Percentiles rank a stretch among this genome's conserved stretches.
These are phyloP conservation scores for Pemphredon lugubris DNA, from an alignment of 2,888 invertebrate genomes.

Conservation along the genomic window DNA sequence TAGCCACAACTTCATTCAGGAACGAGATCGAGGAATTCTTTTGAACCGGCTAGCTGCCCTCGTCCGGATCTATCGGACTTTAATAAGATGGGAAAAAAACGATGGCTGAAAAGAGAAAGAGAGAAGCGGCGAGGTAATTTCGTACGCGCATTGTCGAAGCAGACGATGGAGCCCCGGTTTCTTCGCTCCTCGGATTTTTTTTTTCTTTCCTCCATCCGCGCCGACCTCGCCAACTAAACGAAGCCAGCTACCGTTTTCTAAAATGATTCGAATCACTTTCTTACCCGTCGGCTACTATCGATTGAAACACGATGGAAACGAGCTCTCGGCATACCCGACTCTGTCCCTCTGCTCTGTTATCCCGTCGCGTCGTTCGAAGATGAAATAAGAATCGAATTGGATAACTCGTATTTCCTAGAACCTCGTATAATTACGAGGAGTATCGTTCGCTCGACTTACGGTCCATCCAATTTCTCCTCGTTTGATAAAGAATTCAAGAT, in stretches of 20 bases:
- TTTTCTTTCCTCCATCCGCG: conserved; percentile 9
- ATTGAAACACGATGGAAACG: conserved; percentile 8
- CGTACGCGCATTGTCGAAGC: conserved; percentile 55
- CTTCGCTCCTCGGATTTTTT: conserved; percentile 18
- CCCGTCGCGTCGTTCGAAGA: background rate
- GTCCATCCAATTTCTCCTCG: background rate
- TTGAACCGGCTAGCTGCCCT: conserved; percentile 41
- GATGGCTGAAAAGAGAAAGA: conserved; percentile 1
- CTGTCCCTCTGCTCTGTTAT: conserved; percentile 1
- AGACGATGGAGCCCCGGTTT: conserved; percentile 19
- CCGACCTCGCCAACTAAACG: conserved; percentile 52
- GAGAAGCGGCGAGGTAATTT: conserved; percentile 56
- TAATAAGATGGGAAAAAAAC: conserved; percentile 53
- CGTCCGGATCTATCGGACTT: conserved; percentile 49
- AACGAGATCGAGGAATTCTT: conserved; percentile 68
- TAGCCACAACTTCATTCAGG: conserved; percentile 68
- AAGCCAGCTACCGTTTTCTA: conserved; percentile 59
- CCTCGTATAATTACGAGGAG: too few relatives aligned
- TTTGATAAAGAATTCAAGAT: too few relatives aligned
- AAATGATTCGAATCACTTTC: conserved; percentile 51
- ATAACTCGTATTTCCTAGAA: too few relatives aligned
- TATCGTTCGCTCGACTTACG: too few relatives aligned
- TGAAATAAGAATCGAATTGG: too few relatives aligned
- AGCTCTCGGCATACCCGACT: conserved; percentile 23
- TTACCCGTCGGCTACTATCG: conserved; percentile 42